Conservation (phyloP, 2,113 vertebrate species). For the Anseranas semipalmata region DNA sequence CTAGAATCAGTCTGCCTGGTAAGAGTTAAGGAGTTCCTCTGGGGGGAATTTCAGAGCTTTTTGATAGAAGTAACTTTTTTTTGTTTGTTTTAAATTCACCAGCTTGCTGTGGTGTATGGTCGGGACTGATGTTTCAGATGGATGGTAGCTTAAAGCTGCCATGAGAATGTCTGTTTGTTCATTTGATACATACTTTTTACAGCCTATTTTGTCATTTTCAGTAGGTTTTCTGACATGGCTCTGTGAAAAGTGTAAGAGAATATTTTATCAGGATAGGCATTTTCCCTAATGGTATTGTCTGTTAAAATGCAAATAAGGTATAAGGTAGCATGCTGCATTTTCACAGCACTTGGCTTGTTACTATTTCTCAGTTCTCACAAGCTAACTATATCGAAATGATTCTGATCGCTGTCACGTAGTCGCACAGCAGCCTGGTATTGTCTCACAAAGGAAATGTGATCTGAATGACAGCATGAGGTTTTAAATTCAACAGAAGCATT, state of each 20-base stretch:
- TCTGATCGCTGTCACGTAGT: background rate
- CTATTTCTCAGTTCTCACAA: background rate
- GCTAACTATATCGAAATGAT: background rate
- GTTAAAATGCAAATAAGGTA: background rate
- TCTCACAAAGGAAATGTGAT: background rate
- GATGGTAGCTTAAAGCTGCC: background rate
- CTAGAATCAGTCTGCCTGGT: background rate
- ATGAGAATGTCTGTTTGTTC: background rate
- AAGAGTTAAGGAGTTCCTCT: background rate
- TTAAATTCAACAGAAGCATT: constrained; percentile 9
- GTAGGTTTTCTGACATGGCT: background rate
- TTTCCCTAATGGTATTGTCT: background rate
- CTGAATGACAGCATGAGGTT: constrained; percentile 16
- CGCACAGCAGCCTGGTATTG: background rate
- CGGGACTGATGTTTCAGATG: background rate
- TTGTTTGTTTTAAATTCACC: background rate
- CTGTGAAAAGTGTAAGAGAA: background rate
- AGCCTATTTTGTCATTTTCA: background rate
- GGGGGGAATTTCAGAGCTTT: background rate
- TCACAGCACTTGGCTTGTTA: background rate
- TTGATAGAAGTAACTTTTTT: background rate
- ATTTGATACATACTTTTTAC: background rate
- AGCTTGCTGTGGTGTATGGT: background rate
- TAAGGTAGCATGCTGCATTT: background rate
- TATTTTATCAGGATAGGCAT: background rate